A percentile compares a stretch with the other conserved stretches of the same genome.
Conservation (phyloP, 2,113 vertebrate genomes). For the Larimichthys polyactis region DNA sequence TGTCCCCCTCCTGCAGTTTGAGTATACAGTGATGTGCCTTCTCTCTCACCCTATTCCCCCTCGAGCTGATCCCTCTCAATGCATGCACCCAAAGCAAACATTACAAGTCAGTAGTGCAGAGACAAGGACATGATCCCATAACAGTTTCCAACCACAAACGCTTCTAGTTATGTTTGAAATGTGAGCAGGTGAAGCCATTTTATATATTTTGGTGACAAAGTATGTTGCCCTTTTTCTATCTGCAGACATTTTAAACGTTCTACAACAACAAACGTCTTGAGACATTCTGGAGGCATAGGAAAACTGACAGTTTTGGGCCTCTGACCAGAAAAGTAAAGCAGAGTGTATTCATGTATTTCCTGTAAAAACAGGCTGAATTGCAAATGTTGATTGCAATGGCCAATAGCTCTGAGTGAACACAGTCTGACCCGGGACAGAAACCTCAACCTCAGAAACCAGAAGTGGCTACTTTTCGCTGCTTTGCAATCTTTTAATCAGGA, state of each 20-base stretch:
- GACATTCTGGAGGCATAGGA: not conserved
- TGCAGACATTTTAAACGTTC: slow-evolving; percentile 1
- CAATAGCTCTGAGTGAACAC: too few relatives aligned
- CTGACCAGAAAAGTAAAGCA: not conserved
- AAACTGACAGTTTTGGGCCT: not conserved
- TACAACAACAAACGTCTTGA: slow-evolving; percentile 8
- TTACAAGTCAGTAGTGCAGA: slow-evolving; percentile 5
- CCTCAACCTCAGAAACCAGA: too few relatives aligned
- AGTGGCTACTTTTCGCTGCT: too few relatives aligned
- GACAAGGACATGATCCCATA: slow-evolving; percentile 8
- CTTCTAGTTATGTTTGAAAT: not conserved
- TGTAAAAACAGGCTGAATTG: too few relatives aligned
- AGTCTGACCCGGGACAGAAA: too few relatives aligned
- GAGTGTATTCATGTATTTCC: too few relatives aligned
- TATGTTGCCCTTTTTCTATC: not conserved
- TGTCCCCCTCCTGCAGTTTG: too few relatives aligned
- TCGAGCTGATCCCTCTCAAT: not conserved
- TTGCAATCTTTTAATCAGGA: too few relatives aligned
- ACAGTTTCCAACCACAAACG: slow-evolving; percentile 6
- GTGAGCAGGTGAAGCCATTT: not conserved
- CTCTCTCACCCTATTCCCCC: not conserved
- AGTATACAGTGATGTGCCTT: not conserved
- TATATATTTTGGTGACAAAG: not conserved
- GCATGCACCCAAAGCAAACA: slow-evolving; percentile 28
- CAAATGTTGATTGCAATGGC: too few relatives aligned